Base-by-base conservation (phyloP, 2,797 vertebrate genomes). In the Buphagus erythrorhynchus region DNA sequence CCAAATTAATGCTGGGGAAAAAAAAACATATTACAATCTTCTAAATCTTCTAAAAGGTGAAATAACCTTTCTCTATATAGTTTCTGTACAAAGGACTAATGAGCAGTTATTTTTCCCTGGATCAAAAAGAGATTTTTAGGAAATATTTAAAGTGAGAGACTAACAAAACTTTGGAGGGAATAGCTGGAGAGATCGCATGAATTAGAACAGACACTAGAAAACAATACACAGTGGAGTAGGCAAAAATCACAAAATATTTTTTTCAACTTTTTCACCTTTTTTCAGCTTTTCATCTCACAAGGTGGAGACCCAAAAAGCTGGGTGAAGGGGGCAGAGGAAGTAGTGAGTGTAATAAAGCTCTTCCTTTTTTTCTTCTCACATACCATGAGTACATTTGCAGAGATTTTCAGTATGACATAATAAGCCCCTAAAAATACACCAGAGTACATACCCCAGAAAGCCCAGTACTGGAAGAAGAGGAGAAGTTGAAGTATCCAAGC, bases 121-220 rank as follows among this genome's bases (percentile, higher is more conserved):
- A 5, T 45, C 42, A 35, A 48, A 91, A 58, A 48, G 17, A 71
- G 9, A 25, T 33, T 77, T 94, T 76, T 35, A 57, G 62, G 69
- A 88, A 93, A 83, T 3, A 28, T 57, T 74, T 84, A n/a, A 86
- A 74, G 25, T 46, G 25, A 72, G 25, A 86, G 25, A 67, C 21
- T 66, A 76, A 73, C 25, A 13, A 88, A 74, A 54, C 28, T 84
- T 90, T 22, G 5, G 12, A 43, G 29, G n/a, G 20, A 42, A 28
- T 45, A 28, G 4, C n/a, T 63, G 36, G 6, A 14, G 31, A 86
- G 49, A 43, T 36, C 20, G 40, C 0, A 0, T 46, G 10, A 73
- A 42, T 42, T 33, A 62, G 42, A 78, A 29, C 14, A 61, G 35
- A 31, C 22, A 65, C 5, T 13, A 45, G 15, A 69, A 91, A 89